Percentiles rank a stretch among this genome's conserved stretches.
Conservation (phyloP, 37 sponge, comb jelly and placozoan genomes). For the Lycopodina hypogea region DNA sequence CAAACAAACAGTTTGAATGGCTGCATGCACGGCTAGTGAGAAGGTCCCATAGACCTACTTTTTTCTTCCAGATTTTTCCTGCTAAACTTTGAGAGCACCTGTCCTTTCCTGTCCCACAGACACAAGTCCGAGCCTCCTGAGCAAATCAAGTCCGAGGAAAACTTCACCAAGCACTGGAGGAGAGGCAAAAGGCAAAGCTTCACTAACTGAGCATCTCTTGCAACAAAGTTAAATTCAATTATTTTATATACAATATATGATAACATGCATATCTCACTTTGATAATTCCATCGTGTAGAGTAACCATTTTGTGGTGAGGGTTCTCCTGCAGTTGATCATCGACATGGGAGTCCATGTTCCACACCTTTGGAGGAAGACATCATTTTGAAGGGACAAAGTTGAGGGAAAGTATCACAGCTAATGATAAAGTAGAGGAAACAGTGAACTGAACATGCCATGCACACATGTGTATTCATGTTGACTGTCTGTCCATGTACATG, state of each 20-base stretch:
- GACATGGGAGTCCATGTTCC: conserved; percentile 16
- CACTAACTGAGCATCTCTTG: not conserved
- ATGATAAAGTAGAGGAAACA: too few relatives aligned
- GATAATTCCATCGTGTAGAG: conserved; percentile 41
- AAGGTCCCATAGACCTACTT: too few relatives aligned
- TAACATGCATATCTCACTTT: conserved; percentile 32
- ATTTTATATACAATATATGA: not conserved
- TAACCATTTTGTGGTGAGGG: conserved; percentile 17
- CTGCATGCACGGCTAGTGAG: too few relatives aligned
- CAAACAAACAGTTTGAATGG: too few relatives aligned
- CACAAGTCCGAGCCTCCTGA: conserved; percentile 68
- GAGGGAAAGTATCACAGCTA: too few relatives aligned
- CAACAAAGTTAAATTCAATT: too few relatives aligned
- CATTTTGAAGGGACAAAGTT: not conserved
- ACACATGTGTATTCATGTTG: too few relatives aligned
- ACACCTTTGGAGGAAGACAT: conserved; percentile 9
- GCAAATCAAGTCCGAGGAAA: conserved; percentile 43
- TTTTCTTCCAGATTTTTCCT: conserved; percentile 12
- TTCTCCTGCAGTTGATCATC: conserved; percentile 19
- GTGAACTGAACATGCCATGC: too few relatives aligned
- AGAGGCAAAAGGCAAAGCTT: not conserved
- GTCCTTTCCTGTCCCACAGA: conserved; percentile 58
- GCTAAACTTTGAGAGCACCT: conserved; percentile 30
- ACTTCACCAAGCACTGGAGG: conserved; percentile 42
- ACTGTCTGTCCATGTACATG: too few relatives aligned